Evolutionary conservation across 92 coral and sea anemone species (phyloP), one percentile per base, ranked within the genome.

Genomic region (Parazoanthus darwini): DNA sequence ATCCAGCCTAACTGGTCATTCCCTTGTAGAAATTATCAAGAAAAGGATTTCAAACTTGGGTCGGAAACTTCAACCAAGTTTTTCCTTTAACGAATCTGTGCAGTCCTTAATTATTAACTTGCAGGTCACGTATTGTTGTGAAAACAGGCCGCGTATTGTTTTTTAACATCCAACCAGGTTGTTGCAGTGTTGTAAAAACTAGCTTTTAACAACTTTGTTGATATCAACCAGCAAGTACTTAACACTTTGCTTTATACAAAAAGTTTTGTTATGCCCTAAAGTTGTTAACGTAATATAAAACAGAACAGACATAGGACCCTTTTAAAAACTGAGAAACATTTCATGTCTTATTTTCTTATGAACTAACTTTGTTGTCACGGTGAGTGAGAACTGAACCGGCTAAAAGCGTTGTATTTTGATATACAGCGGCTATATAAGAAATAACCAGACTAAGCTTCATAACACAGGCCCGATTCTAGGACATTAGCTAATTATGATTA

Each of bases 71-170:
- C 66, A 16, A 25, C 65, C 26, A 83, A 54, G 79, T 43, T 83
- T 29, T 68, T 66, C 56, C 13, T 83, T 79, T 70, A 23, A 42
- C 78, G 8, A 83, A 70, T n/a, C 36, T 71, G 10, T 68, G 35
- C 65, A 15, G 35, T 15, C 65, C 36, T 68, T 83, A 83, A 83
- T 83, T 68, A 83, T 83, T 83, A 13, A 83, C 68, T n/a, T 44
- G 44, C 87, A 70, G 87, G 87, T 83, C 63, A 83, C 59, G 59
- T 83, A 83, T 83, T 83, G 87, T 83, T 83, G 74, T 38, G 56
- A 82, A 68, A 83, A 83, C 87, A 83, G 63, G 78, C 38, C 46
- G 77, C 44, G 25, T 70, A 42, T 42, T 70, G 65, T 29, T 83
- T 26, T 4, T 83, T 35, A 37, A 9, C 29, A 54, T 65, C 87